Evolutionary conservation across 1,140 invertebrate species (phyloP).

Genomic region (Conopomorpha cramerella): DNA sequence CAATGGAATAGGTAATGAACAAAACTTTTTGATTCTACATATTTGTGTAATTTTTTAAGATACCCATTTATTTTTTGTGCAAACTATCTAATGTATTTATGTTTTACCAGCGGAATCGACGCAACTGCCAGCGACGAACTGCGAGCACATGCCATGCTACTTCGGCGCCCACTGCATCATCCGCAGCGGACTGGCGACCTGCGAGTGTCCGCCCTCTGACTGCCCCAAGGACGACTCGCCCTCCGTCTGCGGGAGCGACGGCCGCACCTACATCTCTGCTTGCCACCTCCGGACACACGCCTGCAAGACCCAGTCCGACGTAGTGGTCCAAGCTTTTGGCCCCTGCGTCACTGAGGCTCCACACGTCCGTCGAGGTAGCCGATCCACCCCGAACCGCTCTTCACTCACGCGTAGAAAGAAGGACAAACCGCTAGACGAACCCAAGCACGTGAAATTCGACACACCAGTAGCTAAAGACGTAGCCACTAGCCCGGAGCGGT

Average conservation of each 20-base stretch:
- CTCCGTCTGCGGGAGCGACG: constrained; percentile 77
- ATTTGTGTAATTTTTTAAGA: too few species aligned
- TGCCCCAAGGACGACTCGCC: constrained; percentile 60
- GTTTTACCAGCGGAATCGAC: constrained; percentile 72
- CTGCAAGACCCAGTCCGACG: constrained; percentile 78
- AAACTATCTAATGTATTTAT: too few species aligned
- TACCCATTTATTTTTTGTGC: too few species aligned
- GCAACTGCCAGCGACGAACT: constrained; percentile 68
- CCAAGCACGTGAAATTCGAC: constrained; percentile 9
- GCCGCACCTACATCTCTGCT: constrained; percentile 74
- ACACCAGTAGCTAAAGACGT: constrained; percentile 45
- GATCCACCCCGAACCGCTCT: constrained; percentile 20
- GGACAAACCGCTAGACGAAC: constrained; percentile 1
- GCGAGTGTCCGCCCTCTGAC: constrained; percentile 66
- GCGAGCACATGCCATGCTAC: constrained; percentile 77
- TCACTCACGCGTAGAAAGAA: constrained; percentile 10
- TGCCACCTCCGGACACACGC: constrained; percentile 75
- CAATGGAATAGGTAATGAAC: too few species aligned
- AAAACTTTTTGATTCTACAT: too few species aligned
- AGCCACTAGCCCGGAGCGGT: constrained; percentile 28
- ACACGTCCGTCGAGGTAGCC: constrained; percentile 48
- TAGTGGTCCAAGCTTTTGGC: constrained; percentile 78
- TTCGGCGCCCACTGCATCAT: constrained; percentile 82
- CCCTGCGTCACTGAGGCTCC: constrained; percentile 58
- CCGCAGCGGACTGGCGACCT: constrained; percentile 69